Percentiles rank a stretch among this genome's conserved stretches.
These are phyloP conservation scores for Altica lythri DNA, from an alignment of 2,888 invertebrate genomes.

Conservation along the genomic window DNA sequence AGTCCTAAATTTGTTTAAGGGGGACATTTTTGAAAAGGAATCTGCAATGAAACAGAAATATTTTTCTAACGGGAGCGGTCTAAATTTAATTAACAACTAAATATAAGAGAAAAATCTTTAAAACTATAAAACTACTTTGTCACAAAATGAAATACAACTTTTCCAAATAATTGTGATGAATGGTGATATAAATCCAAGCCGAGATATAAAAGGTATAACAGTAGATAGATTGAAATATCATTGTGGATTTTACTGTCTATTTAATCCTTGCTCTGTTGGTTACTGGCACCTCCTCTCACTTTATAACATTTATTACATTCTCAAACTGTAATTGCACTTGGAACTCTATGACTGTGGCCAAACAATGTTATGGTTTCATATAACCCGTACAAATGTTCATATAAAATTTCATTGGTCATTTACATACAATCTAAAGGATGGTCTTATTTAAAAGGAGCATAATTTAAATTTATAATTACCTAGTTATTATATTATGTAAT, in stretches of 20 bases:
- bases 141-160: background rate
- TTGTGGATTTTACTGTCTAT: slow-evolving; percentile 1
- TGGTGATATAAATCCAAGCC: background rate
- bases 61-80: no score
- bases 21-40: no score
- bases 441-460: no score
- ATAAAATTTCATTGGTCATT: no score
- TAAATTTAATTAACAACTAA: no score
- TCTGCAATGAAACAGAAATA: no score
- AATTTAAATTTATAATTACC: no score
- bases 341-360: background rate
- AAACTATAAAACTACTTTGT: background rate
- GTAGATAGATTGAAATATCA: background rate
- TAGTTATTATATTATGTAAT: no score
- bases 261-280: background rate
- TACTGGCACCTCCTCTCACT: background rate
- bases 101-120: no score
- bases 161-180: slow-evolving; percentile 1
- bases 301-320: slow-evolving; percentile 1
- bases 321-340: background rate
- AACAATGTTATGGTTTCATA: slow-evolving; percentile 1
- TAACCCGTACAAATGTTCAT: no score
- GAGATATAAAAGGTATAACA: background rate
- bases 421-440: no score
- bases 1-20: no score